Evolutionary conservation across 2,797 vertebrate species (phyloP).

Genomic region (Hybognathus amarus): DNA sequence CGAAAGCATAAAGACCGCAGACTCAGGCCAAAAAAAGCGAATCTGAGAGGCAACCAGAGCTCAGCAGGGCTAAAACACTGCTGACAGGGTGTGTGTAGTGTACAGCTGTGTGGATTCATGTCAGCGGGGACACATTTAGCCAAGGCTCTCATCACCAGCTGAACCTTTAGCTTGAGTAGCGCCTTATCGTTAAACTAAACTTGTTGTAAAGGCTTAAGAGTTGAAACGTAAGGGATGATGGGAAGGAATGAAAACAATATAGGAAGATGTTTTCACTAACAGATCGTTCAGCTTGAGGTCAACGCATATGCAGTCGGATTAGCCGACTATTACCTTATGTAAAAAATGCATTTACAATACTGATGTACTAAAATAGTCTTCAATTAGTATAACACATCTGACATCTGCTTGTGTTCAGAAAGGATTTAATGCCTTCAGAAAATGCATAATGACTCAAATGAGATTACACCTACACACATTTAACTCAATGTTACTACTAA

Average conservation of each 20-base stretch:
- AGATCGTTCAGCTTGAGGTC: conserved; percentile 30
- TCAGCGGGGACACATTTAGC: conserved; percentile 35
- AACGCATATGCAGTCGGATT: conserved; percentile 9
- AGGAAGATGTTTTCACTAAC: conserved; percentile 18
- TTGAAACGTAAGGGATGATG: conserved; percentile 29
- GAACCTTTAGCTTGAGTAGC: conserved; percentile 24
- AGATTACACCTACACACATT: conserved; percentile 22
- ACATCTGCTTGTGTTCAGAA: conserved; percentile 15
- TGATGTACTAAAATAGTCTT: conserved; percentile 2
- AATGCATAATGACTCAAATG: conserved; percentile 20
- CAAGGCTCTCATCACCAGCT: conserved; percentile 37
- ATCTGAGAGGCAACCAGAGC: background rate
- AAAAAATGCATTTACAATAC: background rate
- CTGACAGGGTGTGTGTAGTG: conserved; percentile 14
- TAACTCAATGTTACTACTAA: background rate
- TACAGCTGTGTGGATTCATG: conserved; percentile 48
- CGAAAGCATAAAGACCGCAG: conserved; percentile 25
- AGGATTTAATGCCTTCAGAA: background rate
- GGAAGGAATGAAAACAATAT: conserved; percentile 49
- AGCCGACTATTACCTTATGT: background rate
- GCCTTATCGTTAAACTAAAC: conserved; percentile 30
- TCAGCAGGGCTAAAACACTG: conserved; percentile 34
- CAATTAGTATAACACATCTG: conserved; percentile 5
- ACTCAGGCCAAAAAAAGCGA: conserved; percentile 25
- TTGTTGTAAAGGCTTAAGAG: conserved; percentile 40